Evolutionary conservation across 1,140 invertebrate genomes (phyloP), one percentile per base, ranked within the genome.

Genomic region (Himalopsyche phryganea): DNA sequence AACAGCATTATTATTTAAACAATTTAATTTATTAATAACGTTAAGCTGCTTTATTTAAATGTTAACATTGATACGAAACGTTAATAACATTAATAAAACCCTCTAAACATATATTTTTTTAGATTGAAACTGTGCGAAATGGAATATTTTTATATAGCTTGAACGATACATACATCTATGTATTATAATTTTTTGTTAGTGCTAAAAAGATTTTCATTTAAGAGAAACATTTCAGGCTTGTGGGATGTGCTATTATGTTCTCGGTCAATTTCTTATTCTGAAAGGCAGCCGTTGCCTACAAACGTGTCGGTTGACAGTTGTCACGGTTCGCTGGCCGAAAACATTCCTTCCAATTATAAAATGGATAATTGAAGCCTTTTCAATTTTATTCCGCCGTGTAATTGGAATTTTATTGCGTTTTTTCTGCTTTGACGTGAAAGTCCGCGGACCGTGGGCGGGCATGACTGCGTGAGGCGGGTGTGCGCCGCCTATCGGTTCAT

Each of bases 401-500:
- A 63, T 63, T 59, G 55, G 50, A 56, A 63, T 53, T 63, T 58
- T 63, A 63, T 63, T 63, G 51, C 56, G 32, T 63, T 58, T 63
- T 53, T 42, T 35, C 32, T 42, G 46, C 55, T 63, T 63, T 63
- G 50, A 63, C 36, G 48, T 28, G 23, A 28, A 17, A 18, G 41
- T 44, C 41, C 14, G 41, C 10, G 18, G 17, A 13, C 19, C 15
- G 11, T 36, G 35, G 11, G 15, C 13, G 2, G 19, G 11, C 36
- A 14, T 35, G 38, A 19, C 1, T 23, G 23, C 19, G 23, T 28
- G 3, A 9, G 23, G 23, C 48, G 28, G 13, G 13, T 35, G 46
- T 15, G 13, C 50, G 36, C 11, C 38, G 35, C 50, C 50, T 51
- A 51, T 41, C 50, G 50, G 38, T 51, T 51, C 50, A 51, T 51